A percentile compares a stretch with the other conserved stretches of the same genome.
Evolutionary conservation across 1,140 invertebrate species (phyloP).

Genomic region (Zaprionus gabonicus): DNA sequence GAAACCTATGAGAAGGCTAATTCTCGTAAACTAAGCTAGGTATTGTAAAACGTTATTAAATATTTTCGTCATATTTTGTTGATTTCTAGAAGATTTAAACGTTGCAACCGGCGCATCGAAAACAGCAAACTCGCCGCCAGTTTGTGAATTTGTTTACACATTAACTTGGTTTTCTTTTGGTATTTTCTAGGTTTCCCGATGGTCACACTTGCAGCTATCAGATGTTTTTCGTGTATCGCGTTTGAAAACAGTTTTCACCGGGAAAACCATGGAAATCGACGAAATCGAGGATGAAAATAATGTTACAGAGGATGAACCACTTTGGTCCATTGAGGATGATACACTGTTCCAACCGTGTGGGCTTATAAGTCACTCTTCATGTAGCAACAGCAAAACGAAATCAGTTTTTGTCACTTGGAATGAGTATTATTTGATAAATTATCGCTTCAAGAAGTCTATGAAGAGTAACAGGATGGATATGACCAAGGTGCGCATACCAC

Average conservation of each 20-base stretch:
- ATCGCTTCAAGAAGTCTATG: conserved; percentile 65
- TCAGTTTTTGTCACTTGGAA: conserved; percentile 78
- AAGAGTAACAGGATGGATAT: conserved; percentile 53
- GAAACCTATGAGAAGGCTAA: too few relatives aligned
- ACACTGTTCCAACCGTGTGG: conserved; percentile 67
- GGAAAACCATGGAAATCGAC: conserved; percentile 31
- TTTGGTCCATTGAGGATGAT: conserved; percentile 75
- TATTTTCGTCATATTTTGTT: too few relatives aligned
- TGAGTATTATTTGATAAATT: conserved; percentile 72
- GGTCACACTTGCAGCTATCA: conserved; percentile 20
- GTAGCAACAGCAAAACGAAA: conserved; percentile 52
- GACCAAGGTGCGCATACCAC: conserved; percentile 62
- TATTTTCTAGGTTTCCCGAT: neutral
- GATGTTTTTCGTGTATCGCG: conserved; percentile 5
- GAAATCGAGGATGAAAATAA: neutral
- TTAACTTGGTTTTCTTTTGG: neutral
- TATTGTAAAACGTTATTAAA: too few relatives aligned
- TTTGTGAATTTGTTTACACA: neutral
- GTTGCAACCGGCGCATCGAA: too few relatives aligned
- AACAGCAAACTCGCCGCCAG: too few relatives aligned
- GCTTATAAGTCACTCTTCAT: conserved; percentile 55
- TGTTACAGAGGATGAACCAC: conserved; percentile 30
- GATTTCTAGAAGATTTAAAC: too few relatives aligned
- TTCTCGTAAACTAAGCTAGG: too few relatives aligned
- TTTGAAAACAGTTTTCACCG: conserved; percentile 24